These are phyloP conservation scores for Remorina albescens DNA, from an alignment of 2,797 vertebrate species.

Conservation along the genomic window DNA sequence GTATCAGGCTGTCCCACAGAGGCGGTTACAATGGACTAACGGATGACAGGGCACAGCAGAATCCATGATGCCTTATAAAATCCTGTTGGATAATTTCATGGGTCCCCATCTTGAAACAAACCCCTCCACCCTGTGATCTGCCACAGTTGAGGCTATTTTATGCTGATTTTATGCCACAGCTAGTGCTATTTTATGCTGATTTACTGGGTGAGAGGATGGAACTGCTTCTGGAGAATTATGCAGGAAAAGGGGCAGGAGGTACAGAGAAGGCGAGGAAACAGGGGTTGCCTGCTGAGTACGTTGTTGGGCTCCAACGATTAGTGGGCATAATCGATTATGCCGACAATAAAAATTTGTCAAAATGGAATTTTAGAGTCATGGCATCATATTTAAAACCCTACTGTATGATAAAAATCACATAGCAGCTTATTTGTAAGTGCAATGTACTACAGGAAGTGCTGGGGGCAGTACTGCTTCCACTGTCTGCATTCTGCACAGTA, in stretches of 20 bases:
- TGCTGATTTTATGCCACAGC: too few relatives aligned
- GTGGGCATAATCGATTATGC: too few relatives aligned
- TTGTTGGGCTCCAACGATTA: too few relatives aligned
- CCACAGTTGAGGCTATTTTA: too few relatives aligned
- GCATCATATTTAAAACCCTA: too few relatives aligned
- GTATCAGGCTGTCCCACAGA: slow-evolving; percentile 31
- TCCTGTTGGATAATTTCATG: slow-evolving; percentile 84
- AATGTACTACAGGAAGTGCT: too few relatives aligned
- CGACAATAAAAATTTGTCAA: too few relatives aligned
- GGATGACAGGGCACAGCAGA: slow-evolving; percentile 70
- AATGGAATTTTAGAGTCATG: too few relatives aligned
- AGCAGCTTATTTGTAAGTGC: too few relatives aligned
- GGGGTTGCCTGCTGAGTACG: neutral
- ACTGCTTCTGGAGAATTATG: slow-evolving; percentile 62
- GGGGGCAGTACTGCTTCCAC: too few relatives aligned
- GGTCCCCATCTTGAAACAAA: slow-evolving; percentile 81
- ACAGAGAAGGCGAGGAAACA: neutral
- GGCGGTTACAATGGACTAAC: slow-evolving; percentile 58
- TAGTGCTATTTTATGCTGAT: slow-evolving; percentile 89
- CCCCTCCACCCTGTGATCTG: slow-evolving; percentile 73
- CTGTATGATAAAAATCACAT: too few relatives aligned
- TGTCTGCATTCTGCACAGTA: too few relatives aligned
- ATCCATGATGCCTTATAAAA: slow-evolving; percentile 85
- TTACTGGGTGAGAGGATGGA: slow-evolving; percentile 88
- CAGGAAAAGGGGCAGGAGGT: slow-evolving; percentile 29